Percentiles rank a stretch among this genome's conserved stretches.
These are phyloP conservation scores for Galbula dea DNA, from an alignment of 2,113 vertebrate genomes.

Conservation along the genomic window DNA sequence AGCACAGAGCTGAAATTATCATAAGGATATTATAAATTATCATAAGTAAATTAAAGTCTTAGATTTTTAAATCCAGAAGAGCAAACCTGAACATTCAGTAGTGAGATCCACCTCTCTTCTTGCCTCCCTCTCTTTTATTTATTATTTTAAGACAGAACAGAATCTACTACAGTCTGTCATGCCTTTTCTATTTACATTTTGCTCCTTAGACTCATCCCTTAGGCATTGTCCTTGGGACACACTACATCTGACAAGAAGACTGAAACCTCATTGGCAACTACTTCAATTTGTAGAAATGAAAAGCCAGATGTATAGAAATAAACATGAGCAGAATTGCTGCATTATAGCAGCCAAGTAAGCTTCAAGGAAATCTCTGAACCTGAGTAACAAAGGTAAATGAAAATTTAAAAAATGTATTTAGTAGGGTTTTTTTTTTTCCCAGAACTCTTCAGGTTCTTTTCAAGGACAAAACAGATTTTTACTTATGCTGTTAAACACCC, in stretches of 20 bases:
- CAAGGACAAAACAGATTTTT: neutral
- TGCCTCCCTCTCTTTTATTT: neutral
- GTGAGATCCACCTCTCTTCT: neutral
- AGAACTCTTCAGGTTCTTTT: neutral
- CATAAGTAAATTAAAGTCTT: neutral
- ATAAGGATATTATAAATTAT: too few species aligned
- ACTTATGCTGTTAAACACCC: neutral
- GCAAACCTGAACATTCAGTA: neutral
- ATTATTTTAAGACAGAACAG: neutral
- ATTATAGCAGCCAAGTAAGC: neutral
- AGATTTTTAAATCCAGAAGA: neutral
- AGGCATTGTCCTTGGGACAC: neutral
- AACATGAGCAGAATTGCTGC: neutral
- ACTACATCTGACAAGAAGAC: neutral
- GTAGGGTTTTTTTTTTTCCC: neutral
- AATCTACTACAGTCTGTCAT: neutral
- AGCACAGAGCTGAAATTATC: neutral
- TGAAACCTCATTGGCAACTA: neutral
- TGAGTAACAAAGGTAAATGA: neutral
- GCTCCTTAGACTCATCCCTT: neutral
- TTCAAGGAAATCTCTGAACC: neutral
- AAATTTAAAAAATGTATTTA: neutral
- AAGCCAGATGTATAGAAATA: neutral
- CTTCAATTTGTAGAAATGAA: neutral
- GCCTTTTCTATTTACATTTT: neutral